Conservation (phyloP, 2,888 invertebrate genomes). For the Podabrus alpinus region DNA sequence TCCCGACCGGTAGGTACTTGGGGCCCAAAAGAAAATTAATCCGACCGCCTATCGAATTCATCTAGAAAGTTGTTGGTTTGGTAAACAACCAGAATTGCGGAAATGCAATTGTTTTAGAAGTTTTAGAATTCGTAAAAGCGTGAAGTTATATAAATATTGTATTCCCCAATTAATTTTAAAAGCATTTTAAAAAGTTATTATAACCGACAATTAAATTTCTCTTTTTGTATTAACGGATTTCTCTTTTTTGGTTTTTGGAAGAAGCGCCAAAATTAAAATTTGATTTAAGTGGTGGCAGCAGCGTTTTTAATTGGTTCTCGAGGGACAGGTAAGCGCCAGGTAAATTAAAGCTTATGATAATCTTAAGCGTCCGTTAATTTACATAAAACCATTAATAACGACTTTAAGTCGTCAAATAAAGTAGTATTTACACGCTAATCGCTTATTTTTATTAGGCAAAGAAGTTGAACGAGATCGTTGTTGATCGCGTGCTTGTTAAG, state of each 20-base stretch:
- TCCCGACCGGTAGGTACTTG: background rate
- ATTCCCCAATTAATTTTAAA: constrained; percentile 20
- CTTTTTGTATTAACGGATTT: constrained; percentile 17
- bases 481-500: constrained; percentile 44
- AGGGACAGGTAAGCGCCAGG: background rate
- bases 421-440: background rate
- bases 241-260: constrained; percentile 14
- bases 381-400: background rate
- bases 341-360: background rate
- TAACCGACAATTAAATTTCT: constrained; percentile 22
- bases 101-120: constrained; percentile 26
- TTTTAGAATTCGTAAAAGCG: constrained; percentile 30
- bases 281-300: background rate
- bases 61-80: constrained; percentile 1
- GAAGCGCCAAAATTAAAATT: background rate
- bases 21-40: background rate
- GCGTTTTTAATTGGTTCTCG: background rate
- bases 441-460: background rate
- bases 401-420: constrained; percentile 5
- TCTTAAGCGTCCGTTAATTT: background rate
- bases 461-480: constrained; percentile 24
- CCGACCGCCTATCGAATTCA: background rate
- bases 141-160: constrained; percentile 31
- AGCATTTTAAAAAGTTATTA: constrained; percentile 15
- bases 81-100: constrained; percentile 15